phyloP scores from a whole-genome alignment of 2,797 vertebrate species.

The Columba guinea region DNA sequence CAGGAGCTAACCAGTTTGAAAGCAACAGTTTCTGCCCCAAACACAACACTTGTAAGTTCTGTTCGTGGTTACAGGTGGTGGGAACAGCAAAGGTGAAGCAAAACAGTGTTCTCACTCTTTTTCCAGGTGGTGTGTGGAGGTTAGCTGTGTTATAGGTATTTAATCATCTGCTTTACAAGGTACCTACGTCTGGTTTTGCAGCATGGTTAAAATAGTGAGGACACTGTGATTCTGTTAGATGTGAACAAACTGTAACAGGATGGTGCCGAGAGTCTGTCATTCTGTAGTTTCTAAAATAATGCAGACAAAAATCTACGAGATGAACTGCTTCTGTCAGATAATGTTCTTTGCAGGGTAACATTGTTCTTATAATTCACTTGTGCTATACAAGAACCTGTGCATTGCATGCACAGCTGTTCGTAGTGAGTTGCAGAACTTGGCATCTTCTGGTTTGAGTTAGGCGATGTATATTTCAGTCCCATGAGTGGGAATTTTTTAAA shows the following conservation, averaged over 20 bases:
- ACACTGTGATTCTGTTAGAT: neutral
- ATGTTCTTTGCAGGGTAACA: neutral
- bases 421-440: neutral
- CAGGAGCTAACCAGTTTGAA: slow-evolving; percentile 89
- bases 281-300: neutral
- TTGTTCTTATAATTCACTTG: neutral
- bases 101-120: neutral
- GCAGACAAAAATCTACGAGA: neutral
- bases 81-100: neutral
- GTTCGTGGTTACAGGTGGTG: neutral
- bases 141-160: fast-evolving
- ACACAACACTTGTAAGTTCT: slow-evolving; percentile 86
- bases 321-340: neutral
- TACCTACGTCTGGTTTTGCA: neutral
- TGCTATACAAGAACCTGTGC: neutral
- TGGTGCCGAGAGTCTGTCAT: fast-evolving
- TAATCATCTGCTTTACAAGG: neutral
- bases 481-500: neutral
- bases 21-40: slow-evolving; percentile 90
- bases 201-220: neutral
- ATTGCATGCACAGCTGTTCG: fast-evolving
- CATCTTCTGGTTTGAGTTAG: neutral
- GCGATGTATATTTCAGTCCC: neutral
- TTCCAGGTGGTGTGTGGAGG: neutral
- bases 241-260: fast-evolving